These are phyloP conservation scores for Hyperoplus lanceolatus DNA, from an alignment of 2,797 vertebrate species.

Conservation along the genomic window DNA sequence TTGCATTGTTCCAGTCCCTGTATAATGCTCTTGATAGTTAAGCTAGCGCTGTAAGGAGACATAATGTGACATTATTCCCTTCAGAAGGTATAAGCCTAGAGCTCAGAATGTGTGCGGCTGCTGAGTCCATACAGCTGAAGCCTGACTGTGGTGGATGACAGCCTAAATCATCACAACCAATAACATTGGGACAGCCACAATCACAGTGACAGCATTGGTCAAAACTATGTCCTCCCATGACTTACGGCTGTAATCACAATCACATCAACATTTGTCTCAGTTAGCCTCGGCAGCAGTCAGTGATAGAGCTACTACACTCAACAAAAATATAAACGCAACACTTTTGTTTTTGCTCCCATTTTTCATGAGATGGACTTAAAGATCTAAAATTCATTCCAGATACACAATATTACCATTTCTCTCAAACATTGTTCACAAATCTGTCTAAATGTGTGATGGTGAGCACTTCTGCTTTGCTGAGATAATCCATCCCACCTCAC, in stretches of 20 bases:
- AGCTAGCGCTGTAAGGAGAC: not conserved
- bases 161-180: constrained; percentile 2
- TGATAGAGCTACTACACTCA: not conserved
- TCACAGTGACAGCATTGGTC: not conserved
- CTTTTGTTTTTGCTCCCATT: too few species aligned
- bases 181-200: not conserved
- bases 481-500: too few species aligned
- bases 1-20: not conserved
- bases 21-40: not conserved
- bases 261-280: not conserved
- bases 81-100: not conserved
- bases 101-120: not conserved
- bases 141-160: not conserved
- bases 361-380: too few species aligned
- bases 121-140: not conserved
- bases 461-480: too few species aligned
- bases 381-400: too few species aligned
- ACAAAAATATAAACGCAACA: too few species aligned
- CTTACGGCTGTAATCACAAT: not conserved
- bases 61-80: not conserved
- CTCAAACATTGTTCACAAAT: too few species aligned
- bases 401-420: too few species aligned
- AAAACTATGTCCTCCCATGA: not conserved
- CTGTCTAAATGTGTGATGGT: too few species aligned
- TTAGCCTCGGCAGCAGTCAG: not conserved